These are phyloP conservation scores for Adineta ricciae DNA, from an alignment of 2,888 invertebrate species.

Conservation along the genomic window DNA sequence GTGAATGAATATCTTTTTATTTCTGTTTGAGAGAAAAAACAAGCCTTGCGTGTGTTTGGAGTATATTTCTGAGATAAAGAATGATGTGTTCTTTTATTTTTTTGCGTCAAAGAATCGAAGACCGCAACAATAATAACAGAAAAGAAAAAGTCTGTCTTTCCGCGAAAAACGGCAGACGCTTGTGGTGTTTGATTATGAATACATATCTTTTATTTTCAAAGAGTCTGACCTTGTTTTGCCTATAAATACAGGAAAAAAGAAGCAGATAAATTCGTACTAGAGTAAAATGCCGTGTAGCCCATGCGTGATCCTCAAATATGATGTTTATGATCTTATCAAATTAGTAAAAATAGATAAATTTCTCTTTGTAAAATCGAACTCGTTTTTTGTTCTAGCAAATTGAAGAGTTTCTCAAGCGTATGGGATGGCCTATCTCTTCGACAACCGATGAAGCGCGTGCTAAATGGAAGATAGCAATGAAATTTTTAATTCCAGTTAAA, in stretches of 20 bases:
- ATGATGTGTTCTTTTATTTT: not conserved
- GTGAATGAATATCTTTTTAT: too few species aligned
- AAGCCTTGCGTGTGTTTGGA: too few species aligned
- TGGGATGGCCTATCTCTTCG: not conserved
- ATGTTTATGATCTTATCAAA: not conserved
- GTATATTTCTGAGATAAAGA: not conserved
- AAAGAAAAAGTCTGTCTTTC: not conserved
- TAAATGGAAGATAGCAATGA: constrained; percentile 76
- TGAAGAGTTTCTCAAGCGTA: not conserved
- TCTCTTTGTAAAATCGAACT: not conserved
- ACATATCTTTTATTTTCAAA: not conserved
- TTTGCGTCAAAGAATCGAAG: not conserved
- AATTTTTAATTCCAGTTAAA: constrained; percentile 82
- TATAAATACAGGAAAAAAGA: not conserved
- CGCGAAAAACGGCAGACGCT: not conserved
- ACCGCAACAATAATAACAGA: not conserved
- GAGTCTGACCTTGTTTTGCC: not conserved
- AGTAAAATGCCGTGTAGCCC: not conserved
- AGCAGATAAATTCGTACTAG: not conserved
- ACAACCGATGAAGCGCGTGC: not conserved
- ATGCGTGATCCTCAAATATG: not conserved
- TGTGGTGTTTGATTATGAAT: not conserved
- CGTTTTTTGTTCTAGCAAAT: not conserved
- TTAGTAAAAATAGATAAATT: not conserved
- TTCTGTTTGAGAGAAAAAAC: too few species aligned